phyloP scores from a whole-genome alignment of 2,888 invertebrate species.

The Galerucella pusilla region DNA sequence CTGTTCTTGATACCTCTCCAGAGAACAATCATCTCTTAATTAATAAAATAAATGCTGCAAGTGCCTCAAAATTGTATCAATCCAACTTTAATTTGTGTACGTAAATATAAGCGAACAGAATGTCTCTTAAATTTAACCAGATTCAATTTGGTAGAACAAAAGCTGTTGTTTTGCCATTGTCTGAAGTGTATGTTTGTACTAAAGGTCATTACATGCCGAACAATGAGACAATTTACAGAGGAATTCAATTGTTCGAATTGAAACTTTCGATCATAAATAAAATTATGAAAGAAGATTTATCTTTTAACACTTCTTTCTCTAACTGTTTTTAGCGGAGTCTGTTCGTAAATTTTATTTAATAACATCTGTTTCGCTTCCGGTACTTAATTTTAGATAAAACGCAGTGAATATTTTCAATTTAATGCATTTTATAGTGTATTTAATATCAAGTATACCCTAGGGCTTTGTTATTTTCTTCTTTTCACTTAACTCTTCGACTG shows the following conservation, averaged over 20 bases:
- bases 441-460: no score
- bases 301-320: not conserved
- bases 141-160: constrained; percentile 22
- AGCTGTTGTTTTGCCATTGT: constrained; percentile 15
- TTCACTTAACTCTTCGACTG: no score
- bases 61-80: constrained; percentile 4
- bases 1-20: not conserved
- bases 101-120: constrained; percentile 1
- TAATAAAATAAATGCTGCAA: not conserved
- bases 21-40: no score
- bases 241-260: constrained; percentile 25
- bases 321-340: constrained; percentile 1
- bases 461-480: no score
- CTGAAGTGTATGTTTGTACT: constrained; percentile 10
- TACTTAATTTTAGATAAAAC: not conserved
- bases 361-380: not conserved
- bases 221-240: constrained; percentile 15
- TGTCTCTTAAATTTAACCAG: constrained; percentile 10
- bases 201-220: constrained; percentile 16
- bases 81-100: not conserved
- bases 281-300: not conserved
- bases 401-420: no score
- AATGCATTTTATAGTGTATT: no score
- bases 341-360: not conserved
- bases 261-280: constrained; percentile 13